phyloP scores from a whole-genome alignment of 92 coral and sea anemone genomes.

The Siderastrea siderea region DNA sequence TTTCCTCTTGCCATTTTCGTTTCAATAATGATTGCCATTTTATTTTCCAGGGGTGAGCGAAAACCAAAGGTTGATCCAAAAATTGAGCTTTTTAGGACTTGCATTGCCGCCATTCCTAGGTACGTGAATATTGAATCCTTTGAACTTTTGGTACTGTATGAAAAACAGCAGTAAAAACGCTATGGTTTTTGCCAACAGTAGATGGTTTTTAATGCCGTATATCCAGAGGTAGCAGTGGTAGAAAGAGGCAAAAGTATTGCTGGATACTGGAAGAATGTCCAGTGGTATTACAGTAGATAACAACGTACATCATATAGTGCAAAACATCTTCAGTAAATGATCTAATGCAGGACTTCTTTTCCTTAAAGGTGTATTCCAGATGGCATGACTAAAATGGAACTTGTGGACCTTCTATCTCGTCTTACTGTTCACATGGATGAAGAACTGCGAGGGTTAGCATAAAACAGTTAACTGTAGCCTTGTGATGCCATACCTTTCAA shows the following conservation, averaged over 20 bases:
- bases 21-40: not conserved
- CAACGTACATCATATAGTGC: too few species aligned
- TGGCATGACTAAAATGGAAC: conserved; percentile 95
- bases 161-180: not conserved
- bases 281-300: too few species aligned
- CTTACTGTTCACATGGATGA: conserved; percentile 98
- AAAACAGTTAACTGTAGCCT: not conserved
- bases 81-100: conserved; percentile 96
- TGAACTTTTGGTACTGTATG: not conserved
- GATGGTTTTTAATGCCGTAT: too few species aligned
- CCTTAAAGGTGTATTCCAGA: conserved; percentile 90
- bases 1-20: not conserved
- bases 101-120: conserved; percentile 99
- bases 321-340: not conserved
- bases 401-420: conserved; percentile 95
- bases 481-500: not conserved
- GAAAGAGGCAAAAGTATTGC: too few species aligned
- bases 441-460: conserved; percentile 93
- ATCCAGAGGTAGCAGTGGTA: too few species aligned
- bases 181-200: not conserved
- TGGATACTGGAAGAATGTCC: too few species aligned
- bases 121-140: not conserved
- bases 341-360: not conserved
- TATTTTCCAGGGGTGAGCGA: conserved; percentile 88
- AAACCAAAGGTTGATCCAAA: conserved; percentile 96